A percentile compares a stretch with the other conserved stretches of the same genome.
These are phyloP conservation scores for Leptothorax acervorum DNA, from an alignment of 2,888 invertebrate species.

Conservation along the genomic window DNA sequence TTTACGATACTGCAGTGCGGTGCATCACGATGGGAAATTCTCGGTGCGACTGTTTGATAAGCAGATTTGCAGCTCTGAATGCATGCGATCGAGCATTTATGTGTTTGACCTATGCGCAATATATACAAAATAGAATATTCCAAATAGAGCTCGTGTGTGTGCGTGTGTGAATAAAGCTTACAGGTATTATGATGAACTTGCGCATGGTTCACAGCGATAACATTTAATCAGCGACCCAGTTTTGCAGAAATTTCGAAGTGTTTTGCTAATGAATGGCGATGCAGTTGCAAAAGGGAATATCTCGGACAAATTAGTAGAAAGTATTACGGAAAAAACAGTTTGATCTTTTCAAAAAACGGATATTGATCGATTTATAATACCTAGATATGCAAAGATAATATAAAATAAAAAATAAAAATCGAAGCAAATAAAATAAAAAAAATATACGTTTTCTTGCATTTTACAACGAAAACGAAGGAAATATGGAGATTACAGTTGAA, in stretches of 20 bases:
- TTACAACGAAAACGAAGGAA: neutral
- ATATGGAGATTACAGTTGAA: neutral
- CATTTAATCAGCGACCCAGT: slow-evolving; percentile 26
- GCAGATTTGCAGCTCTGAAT: slow-evolving; percentile 33
- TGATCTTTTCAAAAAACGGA: neutral
- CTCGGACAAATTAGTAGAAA: neutral
- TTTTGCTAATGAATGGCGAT: neutral
- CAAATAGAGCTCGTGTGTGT: slow-evolving; percentile 23
- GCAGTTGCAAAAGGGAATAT: neutral
- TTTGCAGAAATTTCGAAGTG: slow-evolving; percentile 19
- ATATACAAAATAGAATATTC: slow-evolving; percentile 34
- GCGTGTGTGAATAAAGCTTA: slow-evolving; percentile 14
- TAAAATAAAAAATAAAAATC: neutral
- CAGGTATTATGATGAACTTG: slow-evolving; percentile 31
- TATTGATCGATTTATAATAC: neutral
- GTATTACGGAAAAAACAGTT: neutral
- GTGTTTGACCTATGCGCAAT: slow-evolving; percentile 14
- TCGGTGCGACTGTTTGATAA: slow-evolving; percentile 36
- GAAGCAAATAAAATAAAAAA: neutral
- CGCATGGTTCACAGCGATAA: neutral
- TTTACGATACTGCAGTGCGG: neutral
- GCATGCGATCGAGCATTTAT: slow-evolving; percentile 22
- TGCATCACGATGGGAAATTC: slow-evolving; percentile 30
- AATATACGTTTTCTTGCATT: neutral
- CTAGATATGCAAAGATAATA: no score